A percentile compares a stretch with the other conserved stretches of the same genome.
Conservation (phyloP, 2,113 vertebrate species). For the Ictalurus furcatus region DNA sequence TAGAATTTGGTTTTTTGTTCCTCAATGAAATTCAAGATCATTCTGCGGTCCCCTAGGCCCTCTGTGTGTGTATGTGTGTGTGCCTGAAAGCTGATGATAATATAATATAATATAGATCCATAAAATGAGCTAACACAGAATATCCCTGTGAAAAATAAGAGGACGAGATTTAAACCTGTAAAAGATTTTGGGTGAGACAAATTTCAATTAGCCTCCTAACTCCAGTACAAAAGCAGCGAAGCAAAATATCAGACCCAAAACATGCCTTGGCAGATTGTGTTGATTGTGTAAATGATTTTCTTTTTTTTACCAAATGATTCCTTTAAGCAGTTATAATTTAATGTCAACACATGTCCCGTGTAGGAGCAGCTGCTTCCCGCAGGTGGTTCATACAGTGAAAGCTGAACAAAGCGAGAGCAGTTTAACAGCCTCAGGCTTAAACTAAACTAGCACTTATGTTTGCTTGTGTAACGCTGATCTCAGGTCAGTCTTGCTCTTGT, state of each 20-base stretch:
- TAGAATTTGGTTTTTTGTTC: background rate
- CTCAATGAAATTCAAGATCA: background rate
- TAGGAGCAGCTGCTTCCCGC: constrained; percentile 75
- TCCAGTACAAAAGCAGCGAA: background rate
- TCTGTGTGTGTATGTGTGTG: constrained; percentile 31
- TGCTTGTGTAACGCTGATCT: constrained; percentile 15
- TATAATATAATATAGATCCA: background rate
- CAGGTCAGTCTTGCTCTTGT: background rate
- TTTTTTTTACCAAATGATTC: background rate
- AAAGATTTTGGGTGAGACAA: background rate
- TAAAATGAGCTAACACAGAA: background rate
- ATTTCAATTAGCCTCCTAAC: constrained; percentile 3
- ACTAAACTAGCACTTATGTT: constrained; percentile 21
- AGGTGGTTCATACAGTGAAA: constrained; percentile 72
- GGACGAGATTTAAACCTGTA: background rate
- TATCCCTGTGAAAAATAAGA: background rate
- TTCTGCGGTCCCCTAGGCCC: background rate
- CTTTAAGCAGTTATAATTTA: constrained; percentile 32
- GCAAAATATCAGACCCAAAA: background rate
- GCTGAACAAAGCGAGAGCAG: constrained; percentile 62
- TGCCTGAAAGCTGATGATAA: background rate
- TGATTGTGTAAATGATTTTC: too few relatives aligned
- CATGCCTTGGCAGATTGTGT: background rate
- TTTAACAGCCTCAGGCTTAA: constrained; percentile 30
- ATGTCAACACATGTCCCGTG: constrained; percentile 48